Percentiles rank a stretch among this genome's conserved stretches.
Evolutionary conservation across 2,113 vertebrate species (phyloP).

Genomic region (Rhinopomastus cyanomelas): DNA sequence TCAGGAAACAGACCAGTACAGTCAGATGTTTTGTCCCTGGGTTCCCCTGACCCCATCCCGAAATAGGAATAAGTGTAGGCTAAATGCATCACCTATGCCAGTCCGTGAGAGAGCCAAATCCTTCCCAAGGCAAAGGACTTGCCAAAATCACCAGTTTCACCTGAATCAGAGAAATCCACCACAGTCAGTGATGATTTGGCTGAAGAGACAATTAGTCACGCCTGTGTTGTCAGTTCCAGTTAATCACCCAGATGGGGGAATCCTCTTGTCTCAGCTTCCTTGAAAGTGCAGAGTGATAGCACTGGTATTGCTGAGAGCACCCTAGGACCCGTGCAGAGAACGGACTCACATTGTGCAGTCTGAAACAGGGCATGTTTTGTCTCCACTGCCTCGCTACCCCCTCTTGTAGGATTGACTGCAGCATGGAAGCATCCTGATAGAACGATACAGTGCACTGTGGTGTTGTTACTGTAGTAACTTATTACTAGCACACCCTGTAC

Average conservation of each 20-base stretch:
- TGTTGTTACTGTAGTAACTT: slow-evolving; percentile 51
- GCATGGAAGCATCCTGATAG: slow-evolving; percentile 39
- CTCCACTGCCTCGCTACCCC: not conserved
- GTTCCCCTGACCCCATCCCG: not conserved
- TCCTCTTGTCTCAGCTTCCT: slow-evolving; percentile 41
- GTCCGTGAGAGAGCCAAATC: slow-evolving; percentile 52
- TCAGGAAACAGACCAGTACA: slow-evolving; percentile 50
- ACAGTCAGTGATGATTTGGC: not conserved
- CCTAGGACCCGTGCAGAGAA: slow-evolving; percentile 29
- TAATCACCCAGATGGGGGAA: slow-evolving; percentile 48
- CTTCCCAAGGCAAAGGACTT: slow-evolving; percentile 14
- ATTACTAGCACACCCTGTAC: slow-evolving; percentile 25
- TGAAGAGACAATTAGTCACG: slow-evolving; percentile 21
- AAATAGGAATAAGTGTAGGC: not conserved
- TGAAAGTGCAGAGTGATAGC: slow-evolving; percentile 39
- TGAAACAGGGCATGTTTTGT: not conserved
- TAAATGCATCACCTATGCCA: slow-evolving; percentile 38
- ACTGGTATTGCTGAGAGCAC: slow-evolving; percentile 44
- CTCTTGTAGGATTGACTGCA: slow-evolving; percentile 21
- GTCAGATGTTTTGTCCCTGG: slow-evolving; percentile 24
- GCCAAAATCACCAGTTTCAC: not conserved
- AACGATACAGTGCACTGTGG: slow-evolving; percentile 23
- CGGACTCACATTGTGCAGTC: not conserved
- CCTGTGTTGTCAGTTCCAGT: slow-evolving; percentile 59
- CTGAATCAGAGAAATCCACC: slow-evolving; percentile 10